Percentiles rank a stretch among this genome's conserved stretches.
Evolutionary conservation across 2,888 invertebrate genomes (phyloP).

Genomic region (Piscicola geometra): DNA sequence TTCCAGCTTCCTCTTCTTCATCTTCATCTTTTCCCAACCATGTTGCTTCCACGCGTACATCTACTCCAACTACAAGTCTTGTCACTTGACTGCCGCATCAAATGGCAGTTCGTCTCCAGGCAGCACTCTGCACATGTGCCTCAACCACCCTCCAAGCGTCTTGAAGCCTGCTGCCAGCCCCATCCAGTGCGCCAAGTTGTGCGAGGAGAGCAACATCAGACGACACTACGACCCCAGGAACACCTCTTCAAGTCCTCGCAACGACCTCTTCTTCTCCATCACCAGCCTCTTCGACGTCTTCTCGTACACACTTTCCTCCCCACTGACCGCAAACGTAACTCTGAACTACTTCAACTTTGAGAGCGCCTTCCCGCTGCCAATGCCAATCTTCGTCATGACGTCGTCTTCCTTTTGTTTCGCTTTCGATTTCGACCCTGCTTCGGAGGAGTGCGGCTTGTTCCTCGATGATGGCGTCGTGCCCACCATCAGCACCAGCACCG

Average conservation of each 20-base stretch:
- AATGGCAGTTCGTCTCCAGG: no score
- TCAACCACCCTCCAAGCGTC: background rate
- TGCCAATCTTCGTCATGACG: background rate
- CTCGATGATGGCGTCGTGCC: background rate
- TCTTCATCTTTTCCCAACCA: background rate
- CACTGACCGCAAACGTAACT: background rate
- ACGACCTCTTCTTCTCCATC: no score
- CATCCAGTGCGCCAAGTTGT: background rate
- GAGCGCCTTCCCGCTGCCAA: no score
- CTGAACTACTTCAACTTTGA: background rate
- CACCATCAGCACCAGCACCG: background rate
- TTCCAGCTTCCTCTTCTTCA: background rate
- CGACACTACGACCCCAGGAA: background rate
- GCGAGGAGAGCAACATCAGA: background rate
- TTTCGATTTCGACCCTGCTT: background rate
- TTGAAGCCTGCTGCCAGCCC: background rate
- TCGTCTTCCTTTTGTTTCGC: background rate
- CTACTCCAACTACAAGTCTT: no score
- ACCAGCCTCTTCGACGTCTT: no score
- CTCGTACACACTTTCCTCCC: no score
- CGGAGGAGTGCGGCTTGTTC: background rate
- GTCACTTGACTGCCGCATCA: no score
- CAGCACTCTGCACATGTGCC: background rate
- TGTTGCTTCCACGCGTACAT: background rate
- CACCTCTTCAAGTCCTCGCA: no score